These are phyloP conservation scores for Oryzias sinensis DNA, from an alignment of 2,797 vertebrate species.

Conservation along the genomic window DNA sequence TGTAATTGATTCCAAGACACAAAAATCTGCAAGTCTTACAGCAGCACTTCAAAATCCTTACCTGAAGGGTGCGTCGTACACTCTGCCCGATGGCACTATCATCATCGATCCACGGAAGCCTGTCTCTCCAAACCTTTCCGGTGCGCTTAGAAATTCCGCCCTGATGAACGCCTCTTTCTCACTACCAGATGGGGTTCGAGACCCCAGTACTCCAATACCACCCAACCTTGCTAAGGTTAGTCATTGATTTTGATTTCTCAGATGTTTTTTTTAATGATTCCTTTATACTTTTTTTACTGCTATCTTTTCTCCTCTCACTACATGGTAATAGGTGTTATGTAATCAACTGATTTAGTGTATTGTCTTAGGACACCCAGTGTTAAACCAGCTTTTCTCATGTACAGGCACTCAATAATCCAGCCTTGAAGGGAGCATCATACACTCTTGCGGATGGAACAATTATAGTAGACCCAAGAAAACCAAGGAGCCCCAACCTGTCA, in stretches of 20 bases:
- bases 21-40: slow-evolving; percentile 66
- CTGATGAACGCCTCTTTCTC: slow-evolving; percentile 55
- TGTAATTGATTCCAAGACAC: slow-evolving; percentile 65
- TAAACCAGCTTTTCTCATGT: slow-evolving; percentile 17
- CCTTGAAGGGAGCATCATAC: slow-evolving; percentile 71
- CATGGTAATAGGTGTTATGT: background rate
- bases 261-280: background rate
- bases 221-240: slow-evolving; percentile 67
- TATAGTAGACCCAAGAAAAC: slow-evolving; percentile 74
- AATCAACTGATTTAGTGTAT: slow-evolving; percentile 12
- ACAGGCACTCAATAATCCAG: slow-evolving; percentile 74
- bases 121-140: slow-evolving; percentile 66
- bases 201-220: slow-evolving; percentile 63
- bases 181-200: slow-evolving; percentile 62
- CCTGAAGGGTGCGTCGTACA: slow-evolving; percentile 73
- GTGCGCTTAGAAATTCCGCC: slow-evolving; percentile 61
- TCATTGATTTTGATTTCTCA: slow-evolving; percentile 2
- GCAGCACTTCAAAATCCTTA: slow-evolving; percentile 75
- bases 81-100: slow-evolving; percentile 78
- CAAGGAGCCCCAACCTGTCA: slow-evolving; percentile 63
- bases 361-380: background rate
- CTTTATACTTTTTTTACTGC: background rate
- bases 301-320: background rate
- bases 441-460: slow-evolving; percentile 77
- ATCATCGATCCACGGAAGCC: slow-evolving; percentile 76